Conservation (phyloP, 2,797 vertebrate genomes). For the Hyperoplus lanceolatus region DNA sequence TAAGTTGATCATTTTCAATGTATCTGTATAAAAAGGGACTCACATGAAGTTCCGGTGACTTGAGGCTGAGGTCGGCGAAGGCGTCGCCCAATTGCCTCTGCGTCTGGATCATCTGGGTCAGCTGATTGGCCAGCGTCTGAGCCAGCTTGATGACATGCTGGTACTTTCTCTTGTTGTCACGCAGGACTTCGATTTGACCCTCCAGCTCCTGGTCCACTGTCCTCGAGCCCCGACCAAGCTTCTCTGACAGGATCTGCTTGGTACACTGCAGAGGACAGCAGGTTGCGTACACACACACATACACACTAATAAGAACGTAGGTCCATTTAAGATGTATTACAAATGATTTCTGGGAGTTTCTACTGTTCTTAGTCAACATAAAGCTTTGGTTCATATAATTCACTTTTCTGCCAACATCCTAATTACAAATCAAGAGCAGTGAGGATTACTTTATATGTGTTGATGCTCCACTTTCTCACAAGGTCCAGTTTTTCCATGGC, state of each 20-base stretch:
- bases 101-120: conserved; percentile 96
- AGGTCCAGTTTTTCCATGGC: conserved; percentile 98
- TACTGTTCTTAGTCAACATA: not conserved
- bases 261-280: conserved; percentile 89
- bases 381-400: not conserved
- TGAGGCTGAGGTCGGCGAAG: conserved; percentile 98
- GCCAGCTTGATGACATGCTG: conserved; percentile 95
- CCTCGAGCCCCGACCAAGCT: conserved; percentile 95
- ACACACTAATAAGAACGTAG: not conserved
- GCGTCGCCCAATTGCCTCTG: conserved; percentile 97
- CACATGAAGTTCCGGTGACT: conserved; percentile 97
- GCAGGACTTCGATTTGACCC: conserved; percentile 95
- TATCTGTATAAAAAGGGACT: conserved; percentile 67
- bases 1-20: not conserved
- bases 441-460: conserved; percentile 95
- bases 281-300: conserved; percentile 1
- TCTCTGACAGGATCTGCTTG: conserved; percentile 97
- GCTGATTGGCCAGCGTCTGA: conserved; percentile 92
- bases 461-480: conserved; percentile 98
- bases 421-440: conserved; percentile 33
- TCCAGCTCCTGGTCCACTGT: conserved; percentile 98
- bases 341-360: not conserved
- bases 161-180: conserved; percentile 98
- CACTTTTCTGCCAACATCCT: conserved; percentile 29
- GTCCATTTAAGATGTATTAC: not conserved